A percentile compares a stretch with the other conserved stretches of the same genome.
Conservation (phyloP, 2,888 invertebrate genomes). For the Ephialtes manifestator region DNA sequence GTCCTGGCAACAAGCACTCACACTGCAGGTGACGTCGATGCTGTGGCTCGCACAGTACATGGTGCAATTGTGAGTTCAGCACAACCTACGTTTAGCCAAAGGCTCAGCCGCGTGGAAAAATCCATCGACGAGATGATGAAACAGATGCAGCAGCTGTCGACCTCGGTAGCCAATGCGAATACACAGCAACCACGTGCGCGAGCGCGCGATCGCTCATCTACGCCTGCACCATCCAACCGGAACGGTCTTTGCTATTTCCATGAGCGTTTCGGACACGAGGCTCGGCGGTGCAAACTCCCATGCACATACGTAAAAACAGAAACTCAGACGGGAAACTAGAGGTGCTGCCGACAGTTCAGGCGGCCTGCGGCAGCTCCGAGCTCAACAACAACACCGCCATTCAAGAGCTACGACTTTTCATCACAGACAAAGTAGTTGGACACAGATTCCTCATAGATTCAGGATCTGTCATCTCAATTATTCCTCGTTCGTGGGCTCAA, state of each 20-base stretch:
- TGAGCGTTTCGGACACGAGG: background rate
- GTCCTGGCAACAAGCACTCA: conserved; percentile 38
- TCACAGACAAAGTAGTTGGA: conserved; percentile 40
- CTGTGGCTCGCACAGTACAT: background rate
- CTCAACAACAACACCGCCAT: conserved; percentile 53
- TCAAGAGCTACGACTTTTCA: conserved; percentile 8
- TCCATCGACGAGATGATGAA: background rate
- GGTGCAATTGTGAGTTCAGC: background rate
- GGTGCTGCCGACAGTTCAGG: conserved; percentile 53
- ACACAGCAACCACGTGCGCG: conserved; percentile 6
- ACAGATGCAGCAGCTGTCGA: conserved; percentile 1
- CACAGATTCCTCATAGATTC: conserved; percentile 67
- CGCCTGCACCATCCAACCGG: conserved; percentile 7
- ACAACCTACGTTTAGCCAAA: conserved; percentile 13
- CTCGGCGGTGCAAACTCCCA: conserved; percentile 11
- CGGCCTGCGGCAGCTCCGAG: conserved; percentile 43
- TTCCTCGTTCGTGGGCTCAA: conserved; percentile 30
- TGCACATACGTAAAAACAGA: conserved; percentile 25
- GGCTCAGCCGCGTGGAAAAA: conserved; percentile 10
- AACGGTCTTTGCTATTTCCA: conserved; percentile 5
- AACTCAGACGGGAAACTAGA: conserved; percentile 26
- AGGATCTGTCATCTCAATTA: conserved; percentile 61
- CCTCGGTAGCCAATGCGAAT: background rate
- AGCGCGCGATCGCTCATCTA: conserved; percentile 9
- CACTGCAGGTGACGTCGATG: conserved; percentile 1